phyloP scores from a whole-genome alignment of 2,113 vertebrate genomes.

The Eolophus roseicapilla region DNA sequence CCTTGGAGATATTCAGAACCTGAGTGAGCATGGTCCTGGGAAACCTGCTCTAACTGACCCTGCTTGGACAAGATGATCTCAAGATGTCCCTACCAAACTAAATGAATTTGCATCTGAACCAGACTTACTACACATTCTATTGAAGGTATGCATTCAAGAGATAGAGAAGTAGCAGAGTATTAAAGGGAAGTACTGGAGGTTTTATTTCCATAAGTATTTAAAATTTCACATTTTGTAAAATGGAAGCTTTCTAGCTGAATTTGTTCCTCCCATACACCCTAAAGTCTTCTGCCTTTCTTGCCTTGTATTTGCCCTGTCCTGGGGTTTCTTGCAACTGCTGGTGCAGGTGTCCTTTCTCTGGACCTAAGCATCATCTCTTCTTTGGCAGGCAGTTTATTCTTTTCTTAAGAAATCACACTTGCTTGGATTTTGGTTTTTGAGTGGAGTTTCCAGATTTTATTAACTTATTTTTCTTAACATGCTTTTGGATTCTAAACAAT shows the following conservation, averaged over 20 bases:
- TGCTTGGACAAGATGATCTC: background rate
- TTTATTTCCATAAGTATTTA: background rate
- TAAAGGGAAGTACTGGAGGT: background rate
- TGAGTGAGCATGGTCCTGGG: background rate
- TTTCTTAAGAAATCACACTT: background rate
- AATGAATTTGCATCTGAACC: background rate
- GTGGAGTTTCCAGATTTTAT: background rate
- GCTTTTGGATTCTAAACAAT: background rate
- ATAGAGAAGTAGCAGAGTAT: background rate
- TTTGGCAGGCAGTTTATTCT: background rate
- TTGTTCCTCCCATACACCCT: rapidly evolving
- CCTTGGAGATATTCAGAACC: background rate
- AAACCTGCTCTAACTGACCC: background rate
- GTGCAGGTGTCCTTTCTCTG: background rate
- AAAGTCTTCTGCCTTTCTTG: background rate
- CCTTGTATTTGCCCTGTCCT: background rate
- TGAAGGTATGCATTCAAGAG: background rate
- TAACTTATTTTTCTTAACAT: background rate
- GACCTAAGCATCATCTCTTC: background rate
- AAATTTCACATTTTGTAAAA: background rate
- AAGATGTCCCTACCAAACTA: background rate
- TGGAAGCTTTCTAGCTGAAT: background rate
- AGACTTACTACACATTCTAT: background rate
- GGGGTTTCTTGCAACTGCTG: background rate
- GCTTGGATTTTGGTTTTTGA: background rate